Percentiles rank a stretch among this genome's conserved stretches.
These are phyloP conservation scores for Troides helena DNA, from an alignment of 2,888 invertebrate species.

Conservation along the genomic window DNA sequence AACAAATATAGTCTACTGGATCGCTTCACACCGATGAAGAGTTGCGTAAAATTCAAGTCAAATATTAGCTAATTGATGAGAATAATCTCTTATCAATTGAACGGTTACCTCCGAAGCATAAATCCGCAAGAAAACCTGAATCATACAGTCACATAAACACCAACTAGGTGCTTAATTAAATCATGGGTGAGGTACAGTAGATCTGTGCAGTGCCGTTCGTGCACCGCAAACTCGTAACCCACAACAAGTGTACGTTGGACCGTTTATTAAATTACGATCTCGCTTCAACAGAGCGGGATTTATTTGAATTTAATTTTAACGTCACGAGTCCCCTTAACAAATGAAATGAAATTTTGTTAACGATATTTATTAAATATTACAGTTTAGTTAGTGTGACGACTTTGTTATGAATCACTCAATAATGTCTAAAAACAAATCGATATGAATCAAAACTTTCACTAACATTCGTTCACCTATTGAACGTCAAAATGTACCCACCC, in stretches of 20 bases:
- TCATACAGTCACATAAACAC: conserved; percentile 35
- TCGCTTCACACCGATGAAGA: too few relatives aligned
- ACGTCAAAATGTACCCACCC: too few relatives aligned
- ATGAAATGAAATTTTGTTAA: conserved; percentile 13
- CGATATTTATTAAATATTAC: not conserved
- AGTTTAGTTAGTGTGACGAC: too few relatives aligned
- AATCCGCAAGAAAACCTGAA: conserved; percentile 35
- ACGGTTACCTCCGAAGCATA: not conserved
- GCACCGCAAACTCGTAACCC: conserved; percentile 37
- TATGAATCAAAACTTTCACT: too few relatives aligned
- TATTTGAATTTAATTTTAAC: conserved; percentile 12
- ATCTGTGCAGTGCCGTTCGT: conserved; percentile 38
- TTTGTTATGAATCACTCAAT: too few relatives aligned
- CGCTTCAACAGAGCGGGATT: conserved; percentile 17
- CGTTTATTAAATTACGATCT: conserved; percentile 27
- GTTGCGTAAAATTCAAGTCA: too few relatives aligned
- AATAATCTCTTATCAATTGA: too few relatives aligned
- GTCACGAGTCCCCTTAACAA: conserved; percentile 3
- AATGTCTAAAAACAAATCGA: too few relatives aligned
- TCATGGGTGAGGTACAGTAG: conserved; percentile 44
- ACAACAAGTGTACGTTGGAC: conserved; percentile 29
- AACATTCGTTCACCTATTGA: too few relatives aligned
- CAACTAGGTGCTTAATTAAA: conserved; percentile 47
- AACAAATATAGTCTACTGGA: too few relatives aligned
- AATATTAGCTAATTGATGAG: too few relatives aligned